A percentile compares a stretch with the other conserved stretches of the same genome.
Evolutionary conservation across 2,888 invertebrate species (phyloP).

Genomic region (Pheosia gnoma): DNA sequence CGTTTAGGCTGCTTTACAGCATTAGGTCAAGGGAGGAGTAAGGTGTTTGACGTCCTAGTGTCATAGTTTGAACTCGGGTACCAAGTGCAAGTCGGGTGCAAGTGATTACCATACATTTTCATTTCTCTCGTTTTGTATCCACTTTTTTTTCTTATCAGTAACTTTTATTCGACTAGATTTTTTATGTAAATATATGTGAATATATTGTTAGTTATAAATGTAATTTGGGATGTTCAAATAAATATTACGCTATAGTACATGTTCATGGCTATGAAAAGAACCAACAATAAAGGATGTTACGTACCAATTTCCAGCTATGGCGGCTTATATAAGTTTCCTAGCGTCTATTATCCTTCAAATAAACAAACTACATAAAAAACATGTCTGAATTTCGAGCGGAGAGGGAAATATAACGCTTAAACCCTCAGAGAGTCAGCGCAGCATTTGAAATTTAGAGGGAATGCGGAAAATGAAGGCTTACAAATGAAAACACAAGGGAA

Average conservation of each 20-base stretch:
- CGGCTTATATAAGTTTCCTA: constrained; percentile 4
- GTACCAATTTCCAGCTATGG: constrained; percentile 1
- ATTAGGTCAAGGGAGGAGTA: too few species aligned
- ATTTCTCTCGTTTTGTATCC: too few species aligned
- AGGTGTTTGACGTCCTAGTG: too few species aligned
- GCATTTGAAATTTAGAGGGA: constrained; percentile 64
- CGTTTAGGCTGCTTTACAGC: too few species aligned
- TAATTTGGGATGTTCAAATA: too few species aligned
- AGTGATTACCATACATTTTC: too few species aligned
- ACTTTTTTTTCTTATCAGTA: too few species aligned
- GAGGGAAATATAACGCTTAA: constrained; percentile 56
- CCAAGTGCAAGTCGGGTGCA: too few species aligned
- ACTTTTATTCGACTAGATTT: too few species aligned
- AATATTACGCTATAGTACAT: not conserved
- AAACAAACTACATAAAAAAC: constrained; percentile 47
- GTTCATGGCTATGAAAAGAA: not conserved
- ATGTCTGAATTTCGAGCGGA: constrained; percentile 41
- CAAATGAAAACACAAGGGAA: constrained; percentile 39
- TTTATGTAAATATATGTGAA: too few species aligned
- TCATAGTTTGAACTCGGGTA: too few species aligned
- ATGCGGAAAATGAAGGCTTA: constrained; percentile 51
- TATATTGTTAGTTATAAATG: too few species aligned
- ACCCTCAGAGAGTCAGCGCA: constrained; percentile 54
- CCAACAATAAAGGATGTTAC: constrained; percentile 4
- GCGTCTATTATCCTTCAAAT: constrained; percentile 28